A percentile compares a stretch with the other conserved stretches of the same genome.
phyloP scores from a whole-genome alignment of 1,140 invertebrate species.

The silkworm (Bombyx mori) region DNA sequence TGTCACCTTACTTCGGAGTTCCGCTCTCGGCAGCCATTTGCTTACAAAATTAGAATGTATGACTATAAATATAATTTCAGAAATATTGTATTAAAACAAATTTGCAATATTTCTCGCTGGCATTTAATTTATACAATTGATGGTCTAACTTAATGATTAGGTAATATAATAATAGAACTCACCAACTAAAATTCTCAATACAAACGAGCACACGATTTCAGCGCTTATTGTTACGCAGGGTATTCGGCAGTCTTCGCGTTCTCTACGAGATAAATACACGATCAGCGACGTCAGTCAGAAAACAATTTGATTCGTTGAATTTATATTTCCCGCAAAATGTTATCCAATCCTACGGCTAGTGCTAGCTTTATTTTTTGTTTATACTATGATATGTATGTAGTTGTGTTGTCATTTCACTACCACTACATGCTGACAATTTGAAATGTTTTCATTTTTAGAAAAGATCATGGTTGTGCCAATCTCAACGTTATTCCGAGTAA shows the following conservation, averaged over 20 bases:
- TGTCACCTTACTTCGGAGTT: constrained; percentile 56
- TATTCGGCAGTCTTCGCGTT: constrained; percentile 41
- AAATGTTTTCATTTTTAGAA: constrained; percentile 24
- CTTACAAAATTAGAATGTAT: constrained; percentile 65
- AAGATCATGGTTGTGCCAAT: constrained; percentile 15
- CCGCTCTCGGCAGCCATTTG: constrained; percentile 66
- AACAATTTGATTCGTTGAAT: constrained; percentile 43
- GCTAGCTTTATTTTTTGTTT: constrained; percentile 68
- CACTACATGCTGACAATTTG: constrained; percentile 32
- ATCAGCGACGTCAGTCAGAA: constrained; percentile 45
- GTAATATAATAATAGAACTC: constrained; percentile 45
- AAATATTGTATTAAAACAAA: no score
- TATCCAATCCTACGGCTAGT: constrained; percentile 37
- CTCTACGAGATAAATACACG: constrained; percentile 44
- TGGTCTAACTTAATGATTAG: not conserved
- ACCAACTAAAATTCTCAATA: constrained; percentile 55
- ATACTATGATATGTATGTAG: constrained; percentile 53
- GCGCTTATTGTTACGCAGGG: constrained; percentile 64
- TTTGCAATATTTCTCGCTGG: not conserved
- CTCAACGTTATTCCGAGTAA: constrained; percentile 18
- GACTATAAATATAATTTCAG: constrained; percentile 45
- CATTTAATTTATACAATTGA: constrained; percentile 1
- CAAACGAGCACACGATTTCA: constrained; percentile 64
- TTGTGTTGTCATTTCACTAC: constrained; percentile 42
- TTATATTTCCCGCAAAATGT: constrained; percentile 50